Evolutionary conservation across 2,113 vertebrate species (phyloP).

Genomic region (Melanocharis versteri): DNA sequence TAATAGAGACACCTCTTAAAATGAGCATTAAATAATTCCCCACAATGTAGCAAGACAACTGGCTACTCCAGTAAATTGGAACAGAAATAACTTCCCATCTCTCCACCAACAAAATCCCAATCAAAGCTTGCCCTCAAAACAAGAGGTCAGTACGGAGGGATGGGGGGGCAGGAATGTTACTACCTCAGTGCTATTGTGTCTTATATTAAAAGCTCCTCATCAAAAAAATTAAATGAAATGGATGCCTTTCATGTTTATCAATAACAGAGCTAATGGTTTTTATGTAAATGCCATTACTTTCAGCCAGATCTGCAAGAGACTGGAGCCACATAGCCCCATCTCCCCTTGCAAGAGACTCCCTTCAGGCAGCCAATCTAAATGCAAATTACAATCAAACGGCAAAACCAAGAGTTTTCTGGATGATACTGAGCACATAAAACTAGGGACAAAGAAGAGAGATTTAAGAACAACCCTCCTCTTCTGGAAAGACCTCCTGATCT

Average conservation of each 20-base stretch:
- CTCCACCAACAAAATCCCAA: background rate
- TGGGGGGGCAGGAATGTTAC: background rate
- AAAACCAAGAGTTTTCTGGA: constrained; percentile 1
- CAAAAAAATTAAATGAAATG: constrained; percentile 46
- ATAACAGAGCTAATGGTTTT: constrained; percentile 52
- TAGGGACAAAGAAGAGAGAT: background rate
- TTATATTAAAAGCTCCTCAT: constrained; percentile 5
- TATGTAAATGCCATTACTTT: constrained; percentile 49
- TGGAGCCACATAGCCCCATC: background rate
- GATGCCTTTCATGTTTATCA: constrained; percentile 52
- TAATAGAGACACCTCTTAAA: constrained; percentile 34
- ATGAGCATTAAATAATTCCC: constrained; percentile 49
- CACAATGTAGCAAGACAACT: background rate
- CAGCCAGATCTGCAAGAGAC: background rate
- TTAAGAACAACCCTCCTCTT: background rate
- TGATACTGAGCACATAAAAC: background rate
- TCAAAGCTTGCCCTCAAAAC: background rate
- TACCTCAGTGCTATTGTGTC: background rate
- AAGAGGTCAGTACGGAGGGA: background rate
- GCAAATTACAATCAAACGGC: constrained; percentile 51
- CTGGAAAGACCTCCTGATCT: background rate
- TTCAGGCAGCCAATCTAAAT: constrained; percentile 68
- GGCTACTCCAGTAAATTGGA: background rate
- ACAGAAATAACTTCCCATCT: background rate
- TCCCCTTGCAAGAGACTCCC: background rate